phyloP scores from a whole-genome alignment of 1,140 invertebrate species.

The Dendroctonus ponderosae region DNA sequence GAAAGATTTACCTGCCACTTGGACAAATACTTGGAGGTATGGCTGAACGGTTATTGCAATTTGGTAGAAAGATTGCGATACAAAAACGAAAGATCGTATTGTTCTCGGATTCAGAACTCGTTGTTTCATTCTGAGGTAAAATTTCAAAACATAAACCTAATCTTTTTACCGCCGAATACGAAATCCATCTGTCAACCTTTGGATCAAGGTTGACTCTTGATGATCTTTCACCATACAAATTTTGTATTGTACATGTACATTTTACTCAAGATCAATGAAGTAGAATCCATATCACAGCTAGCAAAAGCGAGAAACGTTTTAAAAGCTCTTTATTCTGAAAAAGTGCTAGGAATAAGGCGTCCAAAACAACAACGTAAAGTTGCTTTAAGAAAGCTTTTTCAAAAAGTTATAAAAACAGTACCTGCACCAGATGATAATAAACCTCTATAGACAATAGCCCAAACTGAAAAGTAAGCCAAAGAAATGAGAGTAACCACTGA shows the following conservation, averaged over 20 bases:
- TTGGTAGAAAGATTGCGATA: slow-evolving; percentile 50
- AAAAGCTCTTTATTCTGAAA: too few species aligned
- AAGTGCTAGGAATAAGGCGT: too few species aligned
- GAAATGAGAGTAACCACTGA: slow-evolving; percentile 13
- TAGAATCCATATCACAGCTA: too few species aligned
- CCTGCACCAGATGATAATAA: slow-evolving; percentile 26
- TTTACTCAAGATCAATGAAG: too few species aligned
- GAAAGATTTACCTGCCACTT: slow-evolving; percentile 3
- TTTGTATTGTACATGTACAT: too few species aligned
- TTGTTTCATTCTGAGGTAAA: slow-evolving; percentile 42
- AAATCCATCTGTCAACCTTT: too few species aligned
- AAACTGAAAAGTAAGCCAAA: slow-evolving; percentile 6
- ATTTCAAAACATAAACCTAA: slow-evolving; percentile 45
- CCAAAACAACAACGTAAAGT: not conserved
- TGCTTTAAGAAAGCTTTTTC: slow-evolving; percentile 1
- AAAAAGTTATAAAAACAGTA: not conserved
- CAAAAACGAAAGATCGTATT: slow-evolving; percentile 50
- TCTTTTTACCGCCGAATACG: too few species aligned
- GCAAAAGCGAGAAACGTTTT: too few species aligned
- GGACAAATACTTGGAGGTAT: slow-evolving; percentile 13
- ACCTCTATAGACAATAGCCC: slow-evolving; percentile 7
- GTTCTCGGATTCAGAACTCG: slow-evolving; percentile 35
- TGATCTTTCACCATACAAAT: too few species aligned
- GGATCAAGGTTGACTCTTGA: too few species aligned
- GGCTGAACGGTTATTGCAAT: slow-evolving; percentile 4